phyloP scores from a whole-genome alignment of 2,797 vertebrate genomes.

The Eulemur rubriventer region DNA sequence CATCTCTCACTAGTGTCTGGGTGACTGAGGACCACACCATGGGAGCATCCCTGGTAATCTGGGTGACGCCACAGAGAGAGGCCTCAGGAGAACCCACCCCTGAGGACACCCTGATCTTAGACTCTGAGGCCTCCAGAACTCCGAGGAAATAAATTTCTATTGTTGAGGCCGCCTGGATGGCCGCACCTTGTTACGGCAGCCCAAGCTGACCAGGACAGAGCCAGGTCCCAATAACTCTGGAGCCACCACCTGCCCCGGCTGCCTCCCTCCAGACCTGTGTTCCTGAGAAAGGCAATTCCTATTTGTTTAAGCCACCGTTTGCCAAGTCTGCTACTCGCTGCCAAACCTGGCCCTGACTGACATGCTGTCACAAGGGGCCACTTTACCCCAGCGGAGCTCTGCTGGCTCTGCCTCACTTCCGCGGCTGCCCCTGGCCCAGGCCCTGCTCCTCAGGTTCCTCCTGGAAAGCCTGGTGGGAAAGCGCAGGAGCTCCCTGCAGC shows the following conservation, averaged over 20 bases:
- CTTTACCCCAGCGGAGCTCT: not conserved
- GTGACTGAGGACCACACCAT: not conserved
- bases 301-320: not conserved
- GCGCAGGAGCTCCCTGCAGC: not conserved
- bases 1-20: not conserved
- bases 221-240: not conserved
- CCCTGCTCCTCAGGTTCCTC: not conserved
- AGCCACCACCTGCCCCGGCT: not conserved
- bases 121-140: not conserved
- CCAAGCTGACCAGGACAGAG: not conserved
- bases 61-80: not conserved
- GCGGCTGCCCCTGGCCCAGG: not conserved
- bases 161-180: not conserved
- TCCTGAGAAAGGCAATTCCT: not conserved
- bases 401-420: not conserved
- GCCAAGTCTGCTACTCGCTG: not conserved
- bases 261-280: not conserved
- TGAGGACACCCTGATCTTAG: not conserved
- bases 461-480: not conserved
- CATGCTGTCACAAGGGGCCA: not conserved
- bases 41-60: not conserved
- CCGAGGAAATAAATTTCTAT: not conserved
- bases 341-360: not conserved
- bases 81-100: not conserved
- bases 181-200: not conserved